Conservation (phyloP, 2,113 vertebrate species). For the Aspidoscelis tigris region DNA sequence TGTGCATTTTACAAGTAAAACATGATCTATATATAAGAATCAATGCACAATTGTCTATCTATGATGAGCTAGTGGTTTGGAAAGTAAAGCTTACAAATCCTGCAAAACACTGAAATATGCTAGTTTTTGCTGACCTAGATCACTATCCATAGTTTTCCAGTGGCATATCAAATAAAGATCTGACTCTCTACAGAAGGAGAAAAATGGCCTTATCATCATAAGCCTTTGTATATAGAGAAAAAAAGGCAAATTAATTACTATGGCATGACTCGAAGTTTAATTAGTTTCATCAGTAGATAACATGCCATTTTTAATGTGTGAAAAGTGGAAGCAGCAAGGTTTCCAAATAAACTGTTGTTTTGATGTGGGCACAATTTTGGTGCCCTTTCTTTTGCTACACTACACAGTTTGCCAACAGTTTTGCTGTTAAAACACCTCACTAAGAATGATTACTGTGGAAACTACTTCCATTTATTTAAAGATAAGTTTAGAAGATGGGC, state of each 20-base stretch:
- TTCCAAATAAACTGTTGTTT: neutral
- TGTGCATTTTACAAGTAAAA: too few relatives aligned
- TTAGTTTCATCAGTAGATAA: neutral
- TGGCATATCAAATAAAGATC: neutral
- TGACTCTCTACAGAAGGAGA: neutral
- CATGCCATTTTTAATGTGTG: neutral
- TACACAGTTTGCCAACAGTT: neutral
- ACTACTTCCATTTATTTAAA: neutral
- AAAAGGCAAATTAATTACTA: neutral
- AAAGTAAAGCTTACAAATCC: too few relatives aligned
- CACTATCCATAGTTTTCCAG: neutral
- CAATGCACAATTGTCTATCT: too few relatives aligned
- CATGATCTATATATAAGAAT: too few relatives aligned
- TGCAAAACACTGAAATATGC: too few relatives aligned
- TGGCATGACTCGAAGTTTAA: neutral
- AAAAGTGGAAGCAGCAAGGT: neutral
- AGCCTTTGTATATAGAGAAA: neutral
- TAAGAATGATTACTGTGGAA: too few relatives aligned
- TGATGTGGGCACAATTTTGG: neutral
- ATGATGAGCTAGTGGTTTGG: too few relatives aligned
- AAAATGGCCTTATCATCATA: neutral
- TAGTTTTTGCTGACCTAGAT: neutral
- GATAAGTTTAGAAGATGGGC: neutral
- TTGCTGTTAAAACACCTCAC: too few relatives aligned
- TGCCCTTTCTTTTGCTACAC: neutral